phyloP scores from a whole-genome alignment of 1,140 invertebrate genomes.

The Ostrea denselamellosa region DNA sequence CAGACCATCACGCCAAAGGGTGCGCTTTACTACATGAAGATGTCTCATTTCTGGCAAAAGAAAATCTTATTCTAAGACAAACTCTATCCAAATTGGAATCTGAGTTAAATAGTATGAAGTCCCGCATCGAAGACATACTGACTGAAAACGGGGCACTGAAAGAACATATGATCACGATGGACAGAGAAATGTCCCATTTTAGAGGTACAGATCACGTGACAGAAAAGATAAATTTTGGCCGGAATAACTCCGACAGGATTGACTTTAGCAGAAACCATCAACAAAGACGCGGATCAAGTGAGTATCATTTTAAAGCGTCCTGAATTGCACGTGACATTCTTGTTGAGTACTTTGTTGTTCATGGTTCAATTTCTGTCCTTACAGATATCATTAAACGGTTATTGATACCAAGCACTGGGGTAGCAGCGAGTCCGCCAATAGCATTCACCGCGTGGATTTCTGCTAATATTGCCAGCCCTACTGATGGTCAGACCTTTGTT shows the following conservation, averaged over 20 bases:
- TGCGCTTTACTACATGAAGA: background rate
- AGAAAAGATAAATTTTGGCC: background rate
- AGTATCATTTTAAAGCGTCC: background rate
- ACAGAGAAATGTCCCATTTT: background rate
- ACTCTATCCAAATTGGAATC: background rate
- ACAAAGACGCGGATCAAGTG: background rate
- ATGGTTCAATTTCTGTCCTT: background rate
- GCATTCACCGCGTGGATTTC: background rate
- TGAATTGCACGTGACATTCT: background rate
- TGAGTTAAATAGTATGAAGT: background rate
- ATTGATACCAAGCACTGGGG: background rate
- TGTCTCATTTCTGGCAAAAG: background rate
- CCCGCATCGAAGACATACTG: background rate
- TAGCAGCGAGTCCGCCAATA: background rate
- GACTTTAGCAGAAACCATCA: background rate
- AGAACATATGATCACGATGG: background rate
- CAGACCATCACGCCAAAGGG: background rate
- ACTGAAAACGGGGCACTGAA: background rate
- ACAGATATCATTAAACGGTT: background rate
- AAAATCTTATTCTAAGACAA: background rate
- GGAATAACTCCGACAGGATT: background rate
- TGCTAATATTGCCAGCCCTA: background rate
- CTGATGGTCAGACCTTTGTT: conserved; percentile 33
- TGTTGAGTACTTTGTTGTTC: background rate
- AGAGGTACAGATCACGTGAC: background rate